Conservation (phyloP, 2,888 invertebrate genomes). For the Volucella inflata region DNA sequence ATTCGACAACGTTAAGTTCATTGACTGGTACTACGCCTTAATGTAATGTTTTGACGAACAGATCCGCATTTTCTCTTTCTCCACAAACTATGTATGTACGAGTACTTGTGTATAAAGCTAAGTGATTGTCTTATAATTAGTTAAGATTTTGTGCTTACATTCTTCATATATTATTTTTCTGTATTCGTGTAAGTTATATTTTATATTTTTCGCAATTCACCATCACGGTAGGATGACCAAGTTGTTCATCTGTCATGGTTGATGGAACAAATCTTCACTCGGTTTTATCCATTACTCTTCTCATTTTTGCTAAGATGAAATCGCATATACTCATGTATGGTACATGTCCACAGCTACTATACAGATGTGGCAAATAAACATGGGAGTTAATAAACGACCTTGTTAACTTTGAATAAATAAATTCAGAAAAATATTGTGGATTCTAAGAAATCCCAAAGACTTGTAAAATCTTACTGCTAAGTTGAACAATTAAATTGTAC, state of each 20-base stretch:
- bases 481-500: too few species aligned
- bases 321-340: background rate
- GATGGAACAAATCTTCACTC: slow-evolving; percentile 55
- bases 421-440: background rate
- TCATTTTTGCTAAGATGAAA: slow-evolving; percentile 12
- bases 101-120: background rate
- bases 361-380: background rate
- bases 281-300: slow-evolving; percentile 24
- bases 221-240: slow-evolving; percentile 67
- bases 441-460: too few species aligned
- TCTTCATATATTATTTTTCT: slow-evolving; percentile 14
- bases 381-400: slow-evolving; percentile 9
- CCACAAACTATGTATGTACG: slow-evolving; percentile 34
- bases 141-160: slow-evolving; percentile 49
- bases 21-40: slow-evolving; percentile 58
- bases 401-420: background rate
- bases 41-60: slow-evolving; percentile 36
- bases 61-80: slow-evolving; percentile 69
- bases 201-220: slow-evolving; percentile 66
- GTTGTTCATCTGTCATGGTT: slow-evolving; percentile 70
- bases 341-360: background rate
- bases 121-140: slow-evolving; percentile 58
- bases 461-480: too few species aligned
- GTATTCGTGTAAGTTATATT: slow-evolving; percentile 22
- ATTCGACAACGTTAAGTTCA: slow-evolving; percentile 60